Evolutionary conservation across 2,797 vertebrate genomes (phyloP).

Genomic region (Muscicapa striata): DNA sequence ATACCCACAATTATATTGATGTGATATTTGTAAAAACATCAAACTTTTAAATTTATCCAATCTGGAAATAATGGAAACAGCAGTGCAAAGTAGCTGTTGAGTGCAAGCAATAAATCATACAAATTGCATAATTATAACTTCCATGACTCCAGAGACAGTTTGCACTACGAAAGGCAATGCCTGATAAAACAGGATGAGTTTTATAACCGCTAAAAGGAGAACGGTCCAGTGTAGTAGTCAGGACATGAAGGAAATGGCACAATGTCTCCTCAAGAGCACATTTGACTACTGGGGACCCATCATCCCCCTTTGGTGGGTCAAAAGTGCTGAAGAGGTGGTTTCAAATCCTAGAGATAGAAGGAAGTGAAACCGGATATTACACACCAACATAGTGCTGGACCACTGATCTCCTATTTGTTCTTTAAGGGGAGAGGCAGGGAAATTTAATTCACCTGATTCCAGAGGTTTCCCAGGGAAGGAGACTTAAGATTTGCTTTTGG

Average conservation of each 20-base stretch:
- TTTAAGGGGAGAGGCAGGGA: neutral
- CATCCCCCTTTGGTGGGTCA: accelerated
- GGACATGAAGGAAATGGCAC: neutral
- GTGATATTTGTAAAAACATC: neutral
- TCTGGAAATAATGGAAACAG: constrained; percentile 9
- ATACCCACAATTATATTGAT: neutral
- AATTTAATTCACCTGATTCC: neutral
- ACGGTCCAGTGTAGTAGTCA: neutral
- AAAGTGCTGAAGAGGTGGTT: neutral
- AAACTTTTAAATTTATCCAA: neutral
- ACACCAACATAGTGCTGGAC: neutral
- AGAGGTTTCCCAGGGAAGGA: neutral
- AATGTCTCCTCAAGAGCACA: accelerated
- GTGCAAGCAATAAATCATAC: constrained; percentile 41
- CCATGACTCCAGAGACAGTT: neutral
- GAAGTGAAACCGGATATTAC: neutral
- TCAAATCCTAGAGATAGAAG: neutral
- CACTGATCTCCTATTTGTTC: neutral
- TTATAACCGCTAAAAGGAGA: neutral
- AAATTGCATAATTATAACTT: constrained; percentile 48
- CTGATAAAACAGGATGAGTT: neutral
- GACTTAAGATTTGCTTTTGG: neutral
- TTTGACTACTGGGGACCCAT: neutral
- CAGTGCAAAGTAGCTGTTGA: neutral
- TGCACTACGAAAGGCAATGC: neutral